Conservation (phyloP, 2,888 invertebrate genomes). For the Pristionchus exspectatus region DNA sequence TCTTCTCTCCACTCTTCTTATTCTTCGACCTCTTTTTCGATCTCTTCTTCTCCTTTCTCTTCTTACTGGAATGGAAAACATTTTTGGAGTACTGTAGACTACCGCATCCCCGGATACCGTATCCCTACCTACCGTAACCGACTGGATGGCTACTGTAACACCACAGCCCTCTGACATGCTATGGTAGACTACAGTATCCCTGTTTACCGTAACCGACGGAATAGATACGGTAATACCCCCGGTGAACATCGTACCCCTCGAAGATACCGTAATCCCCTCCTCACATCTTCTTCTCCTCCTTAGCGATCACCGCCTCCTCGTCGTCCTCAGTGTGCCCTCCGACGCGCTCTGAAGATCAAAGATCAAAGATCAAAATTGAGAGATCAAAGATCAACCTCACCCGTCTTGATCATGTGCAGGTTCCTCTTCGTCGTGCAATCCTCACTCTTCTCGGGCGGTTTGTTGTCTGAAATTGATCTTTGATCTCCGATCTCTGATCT, state of each 20-base stretch:
- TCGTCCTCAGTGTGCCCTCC: not conserved
- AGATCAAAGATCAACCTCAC: not conserved
- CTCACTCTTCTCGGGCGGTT: not conserved
- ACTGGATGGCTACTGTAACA: too few species aligned
- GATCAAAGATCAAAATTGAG: not conserved
- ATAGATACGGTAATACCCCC: too few species aligned
- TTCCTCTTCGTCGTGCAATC: constrained; percentile 19
- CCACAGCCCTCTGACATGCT: too few species aligned
- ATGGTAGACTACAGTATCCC: too few species aligned
- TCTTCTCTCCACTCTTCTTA: not conserved
- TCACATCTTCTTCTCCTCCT: too few species aligned
- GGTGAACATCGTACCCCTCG: too few species aligned
- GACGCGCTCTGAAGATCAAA: not conserved
- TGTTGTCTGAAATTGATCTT: not conserved
- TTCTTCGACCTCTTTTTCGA: not conserved
- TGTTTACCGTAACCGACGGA: too few species aligned
- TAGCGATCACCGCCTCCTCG: not conserved
- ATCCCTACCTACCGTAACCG: too few species aligned
- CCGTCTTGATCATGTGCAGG: not conserved
- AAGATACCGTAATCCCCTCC: too few species aligned
- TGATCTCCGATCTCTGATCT: not conserved
- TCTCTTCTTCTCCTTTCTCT: not conserved
- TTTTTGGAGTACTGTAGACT: not conserved
- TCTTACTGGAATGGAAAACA: not conserved
- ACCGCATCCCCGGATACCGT: too few species aligned